Evolutionary conservation across 2,113 vertebrate species (phyloP).

Genomic region (Corythornis madagascariensis): DNA sequence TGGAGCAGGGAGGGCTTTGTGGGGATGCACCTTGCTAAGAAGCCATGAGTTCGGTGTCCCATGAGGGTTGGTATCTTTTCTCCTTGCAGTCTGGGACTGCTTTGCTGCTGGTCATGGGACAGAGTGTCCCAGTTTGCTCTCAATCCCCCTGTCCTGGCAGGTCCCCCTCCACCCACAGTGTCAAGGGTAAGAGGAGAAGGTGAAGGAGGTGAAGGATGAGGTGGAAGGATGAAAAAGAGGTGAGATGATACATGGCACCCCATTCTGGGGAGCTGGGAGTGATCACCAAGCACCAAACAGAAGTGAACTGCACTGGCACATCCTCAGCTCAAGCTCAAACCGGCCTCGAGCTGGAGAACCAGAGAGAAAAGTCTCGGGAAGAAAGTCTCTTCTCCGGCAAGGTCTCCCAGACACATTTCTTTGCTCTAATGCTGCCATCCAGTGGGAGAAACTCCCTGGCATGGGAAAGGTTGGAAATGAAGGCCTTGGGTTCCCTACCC

Average conservation of each 20-base stretch:
- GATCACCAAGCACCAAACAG: background rate
- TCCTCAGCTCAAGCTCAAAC: background rate
- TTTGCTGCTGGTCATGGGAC: background rate
- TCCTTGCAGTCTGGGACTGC: background rate
- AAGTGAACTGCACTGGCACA: accelerated
- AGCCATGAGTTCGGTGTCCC: background rate
- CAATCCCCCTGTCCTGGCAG: background rate
- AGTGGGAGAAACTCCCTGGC: conserved; percentile 20
- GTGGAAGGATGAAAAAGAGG: too few relatives aligned
- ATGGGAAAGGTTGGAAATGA: background rate
- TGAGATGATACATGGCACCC: background rate
- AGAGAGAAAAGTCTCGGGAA: background rate
- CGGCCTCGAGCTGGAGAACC: accelerated
- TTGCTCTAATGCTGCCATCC: conserved; percentile 53
- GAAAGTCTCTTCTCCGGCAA: background rate
- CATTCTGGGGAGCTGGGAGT: accelerated
- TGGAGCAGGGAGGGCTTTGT: background rate
- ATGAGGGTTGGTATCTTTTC: background rate
- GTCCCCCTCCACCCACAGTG: background rate
- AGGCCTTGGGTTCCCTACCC: too few relatives aligned
- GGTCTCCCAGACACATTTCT: background rate
- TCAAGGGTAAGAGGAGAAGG: background rate
- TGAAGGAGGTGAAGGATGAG: too few relatives aligned
- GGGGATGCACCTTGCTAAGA: background rate
- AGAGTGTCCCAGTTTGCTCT: background rate